Conservation (phyloP, 2,888 invertebrate species). For the Nomada fucata region DNA sequence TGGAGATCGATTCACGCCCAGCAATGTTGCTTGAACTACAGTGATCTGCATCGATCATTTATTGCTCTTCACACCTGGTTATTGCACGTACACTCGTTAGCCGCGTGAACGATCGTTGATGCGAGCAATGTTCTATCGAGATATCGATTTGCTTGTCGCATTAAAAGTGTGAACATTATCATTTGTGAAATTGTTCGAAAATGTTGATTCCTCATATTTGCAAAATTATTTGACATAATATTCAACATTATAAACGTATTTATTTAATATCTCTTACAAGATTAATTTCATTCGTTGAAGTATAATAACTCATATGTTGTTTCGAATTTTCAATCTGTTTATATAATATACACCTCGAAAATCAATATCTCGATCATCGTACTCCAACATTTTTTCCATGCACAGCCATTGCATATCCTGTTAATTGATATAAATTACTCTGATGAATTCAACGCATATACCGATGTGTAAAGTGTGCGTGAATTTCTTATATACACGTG, state of each 20-base stretch:
- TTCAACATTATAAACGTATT: too few relatives aligned
- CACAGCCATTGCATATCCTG: conserved; percentile 33
- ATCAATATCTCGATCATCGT: not conserved
- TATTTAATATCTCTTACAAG: not conserved
- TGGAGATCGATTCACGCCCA: conserved; percentile 42
- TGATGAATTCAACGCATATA: conserved; percentile 27
- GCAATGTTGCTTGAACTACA: conserved; percentile 55
- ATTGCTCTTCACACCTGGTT: conserved; percentile 70
- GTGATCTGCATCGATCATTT: conserved; percentile 49
- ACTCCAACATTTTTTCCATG: conserved; percentile 26
- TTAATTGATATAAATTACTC: conserved; percentile 50
- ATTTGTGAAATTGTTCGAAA: not conserved
- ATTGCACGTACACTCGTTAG: conserved; percentile 70
- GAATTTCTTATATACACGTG: conserved; percentile 28
- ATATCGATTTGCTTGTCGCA: conserved; percentile 26
- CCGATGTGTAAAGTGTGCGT: not conserved
- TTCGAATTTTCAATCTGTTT: not conserved
- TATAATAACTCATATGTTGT: too few relatives aligned
- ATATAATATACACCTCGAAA: not conserved
- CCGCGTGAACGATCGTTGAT: conserved; percentile 60
- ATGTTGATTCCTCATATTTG: not conserved
- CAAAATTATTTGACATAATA: not conserved
- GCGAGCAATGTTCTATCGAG: conserved; percentile 10
- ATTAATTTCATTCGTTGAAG: not conserved
- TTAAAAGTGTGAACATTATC: not conserved